Evolutionary conservation across 2,113 vertebrate species (phyloP), one percentile per base, ranked within the genome.

Genomic region (Paradoxurus hermaphroditus): DNA sequence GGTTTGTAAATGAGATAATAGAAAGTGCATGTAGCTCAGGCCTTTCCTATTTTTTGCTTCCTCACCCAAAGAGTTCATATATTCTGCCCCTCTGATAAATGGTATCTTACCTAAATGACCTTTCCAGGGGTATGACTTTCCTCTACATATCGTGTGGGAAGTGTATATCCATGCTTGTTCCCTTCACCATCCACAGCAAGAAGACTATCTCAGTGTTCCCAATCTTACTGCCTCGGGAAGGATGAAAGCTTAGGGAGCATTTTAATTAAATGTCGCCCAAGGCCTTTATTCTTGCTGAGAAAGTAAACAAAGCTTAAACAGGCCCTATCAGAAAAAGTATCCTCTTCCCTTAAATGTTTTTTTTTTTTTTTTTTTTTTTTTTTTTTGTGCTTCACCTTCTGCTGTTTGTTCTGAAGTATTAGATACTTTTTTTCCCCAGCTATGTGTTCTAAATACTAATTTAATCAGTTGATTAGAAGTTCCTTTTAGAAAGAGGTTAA

Each of bases 201-300:
- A 90, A 91, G 44, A 94, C 79, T 84, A 18, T 95, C 91, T 84
- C 67, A 92, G 34, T 90, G 94, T 96, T 68, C 51, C 81, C 68
- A 67, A 0, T 90, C 83, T 78, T 36, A 63, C 18, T 68, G 94
- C 89, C 94, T 95, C 75, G 83, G 97, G 94, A 97, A 98, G 84
- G 84, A 36, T 51, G 90, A 95, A 90, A 95, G 87, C 72, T 95
- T 94, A 93, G 53, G 87, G 78, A 96, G 56, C 84, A 91, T 98
- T 97, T 97, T 98, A 97, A 98, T 98, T 97, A 96, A 98, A 96
- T 96, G 86, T 95, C 31, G 65, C 94, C 84, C 87, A 83, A 68
- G 92, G 96, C 81, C 53, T 96, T 97, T 96, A 77, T 94, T 96
- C 96, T 97, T 97, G 77, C 92, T 87, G 90, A 85, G 94, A 97